phyloP scores from a whole-genome alignment of 2,797 vertebrate species.

The Pangasius krempfi region DNA sequence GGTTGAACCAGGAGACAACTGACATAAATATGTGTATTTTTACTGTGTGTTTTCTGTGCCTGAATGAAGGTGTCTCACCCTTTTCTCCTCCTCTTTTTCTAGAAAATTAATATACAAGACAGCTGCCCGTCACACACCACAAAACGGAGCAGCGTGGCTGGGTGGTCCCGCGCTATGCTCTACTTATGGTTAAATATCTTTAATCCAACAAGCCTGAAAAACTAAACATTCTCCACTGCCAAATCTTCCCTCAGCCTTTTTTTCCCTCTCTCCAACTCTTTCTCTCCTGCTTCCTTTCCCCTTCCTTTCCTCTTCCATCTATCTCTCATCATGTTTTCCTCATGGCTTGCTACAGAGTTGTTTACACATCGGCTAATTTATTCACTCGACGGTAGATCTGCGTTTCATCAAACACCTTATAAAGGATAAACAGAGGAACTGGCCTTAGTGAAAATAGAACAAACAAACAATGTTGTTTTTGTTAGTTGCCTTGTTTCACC shows the following conservation, averaged over 20 bases:
- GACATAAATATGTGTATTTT: conserved; percentile 1
- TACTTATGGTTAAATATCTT: conserved; percentile 68
- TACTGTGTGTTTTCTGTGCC: neutral
- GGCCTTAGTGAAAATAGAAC: conserved; percentile 22
- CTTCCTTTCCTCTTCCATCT: conserved; percentile 25
- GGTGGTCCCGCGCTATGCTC: conserved; percentile 66
- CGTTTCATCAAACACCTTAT: conserved; percentile 56
- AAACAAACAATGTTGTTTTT: conserved; percentile 40
- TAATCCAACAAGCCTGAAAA: conserved; percentile 66
- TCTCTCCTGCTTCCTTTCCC: conserved; percentile 29
- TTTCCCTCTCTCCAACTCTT: neutral
- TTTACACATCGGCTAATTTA: conserved; percentile 49
- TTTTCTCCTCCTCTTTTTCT: conserved; percentile 17
- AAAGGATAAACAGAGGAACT: conserved; percentile 50
- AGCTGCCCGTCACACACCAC: conserved; percentile 56
- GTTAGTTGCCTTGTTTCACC: conserved; percentile 16
- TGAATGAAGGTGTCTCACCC: conserved; percentile 27
- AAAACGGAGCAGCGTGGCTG: conserved; percentile 57
- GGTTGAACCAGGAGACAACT: neutral
- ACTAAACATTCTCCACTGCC: conserved; percentile 64
- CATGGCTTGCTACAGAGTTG: conserved; percentile 30
- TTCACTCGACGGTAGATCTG: conserved; percentile 53
- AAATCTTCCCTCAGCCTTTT: conserved; percentile 54
- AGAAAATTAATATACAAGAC: conserved; percentile 64
- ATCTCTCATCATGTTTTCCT: conserved; percentile 32